Percentiles rank a stretch among this genome's conserved stretches.
Conservation (phyloP, 2,113 vertebrate genomes). For the Jacana jacana region DNA sequence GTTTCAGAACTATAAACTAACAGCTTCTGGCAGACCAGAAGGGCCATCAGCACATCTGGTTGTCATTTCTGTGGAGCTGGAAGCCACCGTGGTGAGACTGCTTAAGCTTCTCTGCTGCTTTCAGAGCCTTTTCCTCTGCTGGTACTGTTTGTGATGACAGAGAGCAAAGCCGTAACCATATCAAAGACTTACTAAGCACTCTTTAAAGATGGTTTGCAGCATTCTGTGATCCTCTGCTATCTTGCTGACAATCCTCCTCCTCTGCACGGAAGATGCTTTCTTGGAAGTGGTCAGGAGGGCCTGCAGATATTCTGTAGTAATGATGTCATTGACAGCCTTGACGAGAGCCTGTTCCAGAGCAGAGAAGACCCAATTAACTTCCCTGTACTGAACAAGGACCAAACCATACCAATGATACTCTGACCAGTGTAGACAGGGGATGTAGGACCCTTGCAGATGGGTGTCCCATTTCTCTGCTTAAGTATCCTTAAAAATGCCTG, state of each 20-base stretch:
- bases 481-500: neutral
- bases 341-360: constrained; percentile 1
- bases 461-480: neutral
- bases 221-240: constrained; percentile 48
- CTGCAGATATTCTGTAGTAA: constrained; percentile 50
- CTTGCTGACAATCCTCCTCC: constrained; percentile 25
- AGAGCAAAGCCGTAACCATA: neutral
- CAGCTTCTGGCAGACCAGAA: constrained; percentile 25
- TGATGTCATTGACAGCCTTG: neutral
- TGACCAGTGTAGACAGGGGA: neutral
- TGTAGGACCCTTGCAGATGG: neutral
- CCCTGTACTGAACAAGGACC: neutral
- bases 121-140: neutral
- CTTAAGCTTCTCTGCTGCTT: neutral
- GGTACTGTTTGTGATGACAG: neutral
- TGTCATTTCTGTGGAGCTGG: neutral
- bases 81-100: neutral
- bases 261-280: constrained; percentile 16
- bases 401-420: neutral
- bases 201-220: constrained; percentile 7
- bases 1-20: constrained; percentile 10
- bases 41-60: neutral
- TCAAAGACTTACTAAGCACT: constrained; percentile 64
- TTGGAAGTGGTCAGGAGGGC: constrained; percentile 35
- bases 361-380: neutral